Base-by-base conservation (phyloP, 2,888 invertebrate genomes). In the Phlogophora meticulosa region DNA sequence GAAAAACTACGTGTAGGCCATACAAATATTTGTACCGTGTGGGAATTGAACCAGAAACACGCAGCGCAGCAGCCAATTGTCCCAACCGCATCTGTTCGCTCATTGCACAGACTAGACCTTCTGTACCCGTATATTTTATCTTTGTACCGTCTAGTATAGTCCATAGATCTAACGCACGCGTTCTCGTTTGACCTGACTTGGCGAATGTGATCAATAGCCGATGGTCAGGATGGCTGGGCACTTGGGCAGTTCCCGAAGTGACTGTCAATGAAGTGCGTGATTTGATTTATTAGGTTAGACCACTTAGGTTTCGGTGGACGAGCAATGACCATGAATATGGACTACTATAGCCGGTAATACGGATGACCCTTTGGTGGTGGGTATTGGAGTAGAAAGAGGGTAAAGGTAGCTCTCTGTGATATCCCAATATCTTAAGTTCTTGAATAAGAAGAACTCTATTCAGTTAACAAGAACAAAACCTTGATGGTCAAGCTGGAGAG, bases 241-340 rank as follows among this genome's bases (percentile, higher is more conserved):
- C 48, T 45, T 15, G 32, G 63, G 7, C 48, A 60, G 52, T 45
- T 24, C 49, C 17, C 45, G 46, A 56, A 72, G 20, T 61, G 75
- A 59, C 67, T 46, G 17, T 38, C 72, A 77, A 57, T 78, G 78
- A 46, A 52, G 65, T 78, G 74, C 42, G 59, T 78, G 65, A 76
- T 76, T 78, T 78, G 61, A 78, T 78, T 73, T 78, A 74, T 78
- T 42, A 42, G 74, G 45, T 55, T 51, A 49, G 20, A 15, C 45
- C 55, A 58, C 59, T 65, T 72, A 60, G 65, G 56, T 43, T 59
- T 51, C 17, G 36, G 40, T 34, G 43, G 52, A 53, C 46, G 38
- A 70, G 38, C 42, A 72, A n/a, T 28, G 34, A 24, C 51, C n/a
- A 34, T 45, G 70, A 45, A 55, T 55, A 51, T 60, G 22, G 49